Percentiles rank a stretch among this genome's conserved stretches.
Evolutionary conservation across 2,113 vertebrate genomes (phyloP).

Genomic region (Percina caprodes): DNA sequence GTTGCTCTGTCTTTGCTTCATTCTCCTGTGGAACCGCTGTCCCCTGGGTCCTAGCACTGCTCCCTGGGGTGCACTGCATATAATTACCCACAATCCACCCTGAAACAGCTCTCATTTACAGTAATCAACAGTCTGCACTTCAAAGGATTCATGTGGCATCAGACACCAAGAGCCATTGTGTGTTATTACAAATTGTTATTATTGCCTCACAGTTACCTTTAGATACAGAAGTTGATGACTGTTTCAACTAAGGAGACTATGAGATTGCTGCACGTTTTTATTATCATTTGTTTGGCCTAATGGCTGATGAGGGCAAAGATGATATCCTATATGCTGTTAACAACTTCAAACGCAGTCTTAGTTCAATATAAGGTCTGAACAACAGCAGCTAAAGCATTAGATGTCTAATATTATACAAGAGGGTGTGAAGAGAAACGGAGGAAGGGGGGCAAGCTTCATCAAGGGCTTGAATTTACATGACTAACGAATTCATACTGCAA

Average conservation of each 20-base stretch:
- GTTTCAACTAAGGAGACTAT: constrained; percentile 61
- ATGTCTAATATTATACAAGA: constrained; percentile 69
- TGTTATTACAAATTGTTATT: constrained; percentile 82
- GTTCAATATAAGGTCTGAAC: constrained; percentile 75
- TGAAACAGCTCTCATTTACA: constrained; percentile 86
- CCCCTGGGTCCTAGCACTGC: constrained; percentile 80
- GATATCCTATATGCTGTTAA: constrained; percentile 59
- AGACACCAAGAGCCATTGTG: constrained; percentile 73
- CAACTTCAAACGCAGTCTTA: constrained; percentile 75
- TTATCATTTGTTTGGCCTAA: constrained; percentile 51
- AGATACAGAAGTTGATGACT: constrained; percentile 60
- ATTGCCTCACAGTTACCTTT: constrained; percentile 76
- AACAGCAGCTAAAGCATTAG: constrained; percentile 65
- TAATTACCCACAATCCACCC: constrained; percentile 86
- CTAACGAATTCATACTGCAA: constrained; percentile 76
- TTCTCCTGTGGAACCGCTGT: constrained; percentile 81
- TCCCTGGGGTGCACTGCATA: constrained; percentile 84
- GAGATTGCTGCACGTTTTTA: constrained; percentile 47
- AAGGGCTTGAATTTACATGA: constrained; percentile 78
- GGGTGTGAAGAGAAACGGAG: constrained; percentile 39
- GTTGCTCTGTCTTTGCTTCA: constrained; percentile 82
- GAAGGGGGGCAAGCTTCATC: constrained; percentile 65
- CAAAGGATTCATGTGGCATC: constrained; percentile 83
- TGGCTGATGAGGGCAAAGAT: constrained; percentile 68
- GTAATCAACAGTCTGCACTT: constrained; percentile 85